phyloP scores from a whole-genome alignment of 92 coral and sea anemone genomes.

The Ricordea florida region DNA sequence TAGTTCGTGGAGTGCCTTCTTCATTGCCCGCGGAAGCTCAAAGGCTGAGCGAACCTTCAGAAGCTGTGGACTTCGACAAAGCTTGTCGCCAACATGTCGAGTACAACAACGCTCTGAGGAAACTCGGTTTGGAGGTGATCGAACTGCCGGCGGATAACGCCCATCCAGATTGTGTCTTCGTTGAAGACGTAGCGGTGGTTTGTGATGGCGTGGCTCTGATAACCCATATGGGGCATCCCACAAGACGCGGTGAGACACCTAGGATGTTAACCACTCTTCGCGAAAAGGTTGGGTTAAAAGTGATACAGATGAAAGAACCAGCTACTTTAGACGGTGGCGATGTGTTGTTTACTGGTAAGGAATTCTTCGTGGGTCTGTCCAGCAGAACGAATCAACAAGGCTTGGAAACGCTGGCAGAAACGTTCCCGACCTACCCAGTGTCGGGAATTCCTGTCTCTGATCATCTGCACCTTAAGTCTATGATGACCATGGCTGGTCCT shows the following conservation, averaged over 20 bases:
- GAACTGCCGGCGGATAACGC: conserved; percentile 74
- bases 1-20: conserved; percentile 80
- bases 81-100: conserved; percentile 67
- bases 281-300: conserved; percentile 62
- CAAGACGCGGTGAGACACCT: conserved; percentile 74
- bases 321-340: conserved; percentile 94
- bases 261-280: conserved; percentile 60
- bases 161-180: conserved; percentile 91
- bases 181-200: conserved; percentile 90
- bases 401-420: conserved; percentile 54
- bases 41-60: conserved; percentile 56
- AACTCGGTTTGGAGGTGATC: conserved; percentile 72
- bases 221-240: conserved; percentile 67
- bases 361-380: conserved; percentile 87
- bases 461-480: conserved; percentile 77
- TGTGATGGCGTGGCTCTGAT: conserved; percentile 77
- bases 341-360: conserved; percentile 92
- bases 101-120: conserved; percentile 69
- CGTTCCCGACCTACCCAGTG: conserved; percentile 80
- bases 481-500: conserved; percentile 89
- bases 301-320: conserved; percentile 78
- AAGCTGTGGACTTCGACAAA: conserved; percentile 63
- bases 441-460: conserved; percentile 48
- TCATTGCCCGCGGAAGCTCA: conserved; percentile 79
- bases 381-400: conserved; percentile 77